phyloP scores from a whole-genome alignment of 1,140 invertebrate genomes.

The Drosophila arawakana region DNA sequence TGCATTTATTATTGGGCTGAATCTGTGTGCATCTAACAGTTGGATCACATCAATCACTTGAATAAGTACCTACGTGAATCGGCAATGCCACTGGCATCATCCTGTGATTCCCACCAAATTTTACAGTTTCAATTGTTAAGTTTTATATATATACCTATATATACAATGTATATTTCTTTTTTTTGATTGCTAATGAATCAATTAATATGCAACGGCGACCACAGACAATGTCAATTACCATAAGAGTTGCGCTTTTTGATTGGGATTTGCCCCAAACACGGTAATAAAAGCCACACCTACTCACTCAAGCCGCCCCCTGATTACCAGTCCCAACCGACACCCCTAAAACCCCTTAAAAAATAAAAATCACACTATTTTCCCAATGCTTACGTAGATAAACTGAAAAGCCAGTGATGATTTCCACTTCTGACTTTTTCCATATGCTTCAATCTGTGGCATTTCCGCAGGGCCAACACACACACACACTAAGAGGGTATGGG shows the following conservation, averaged over 20 bases:
- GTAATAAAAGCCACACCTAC: neutral
- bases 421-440: neutral
- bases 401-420: constrained; percentile 12
- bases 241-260: constrained; percentile 2
- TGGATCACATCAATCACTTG: too few species aligned
- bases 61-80: too few species aligned
- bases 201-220: constrained; percentile 40
- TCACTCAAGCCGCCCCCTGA: neutral
- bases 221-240: constrained; percentile 31
- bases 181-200: constrained; percentile 33
- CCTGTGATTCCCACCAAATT: constrained; percentile 41
- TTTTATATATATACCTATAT: neutral
- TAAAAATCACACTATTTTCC: constrained; percentile 45
- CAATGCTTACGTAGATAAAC: constrained; percentile 6
- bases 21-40: too few species aligned
- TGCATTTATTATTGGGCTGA: too few species aligned
- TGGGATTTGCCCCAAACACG: constrained; percentile 27
- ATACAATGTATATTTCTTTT: neutral
- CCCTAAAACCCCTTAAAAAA: neutral
- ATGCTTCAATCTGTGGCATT: constrained; percentile 26
- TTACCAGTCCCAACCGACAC: neutral
- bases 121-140: constrained; percentile 16
- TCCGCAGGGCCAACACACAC: constrained; percentile 14
- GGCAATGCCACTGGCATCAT: neutral
- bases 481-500: neutral